Evolutionary conservation across 2,888 invertebrate species (phyloP).

Genomic region (Microchrysa polita): DNA sequence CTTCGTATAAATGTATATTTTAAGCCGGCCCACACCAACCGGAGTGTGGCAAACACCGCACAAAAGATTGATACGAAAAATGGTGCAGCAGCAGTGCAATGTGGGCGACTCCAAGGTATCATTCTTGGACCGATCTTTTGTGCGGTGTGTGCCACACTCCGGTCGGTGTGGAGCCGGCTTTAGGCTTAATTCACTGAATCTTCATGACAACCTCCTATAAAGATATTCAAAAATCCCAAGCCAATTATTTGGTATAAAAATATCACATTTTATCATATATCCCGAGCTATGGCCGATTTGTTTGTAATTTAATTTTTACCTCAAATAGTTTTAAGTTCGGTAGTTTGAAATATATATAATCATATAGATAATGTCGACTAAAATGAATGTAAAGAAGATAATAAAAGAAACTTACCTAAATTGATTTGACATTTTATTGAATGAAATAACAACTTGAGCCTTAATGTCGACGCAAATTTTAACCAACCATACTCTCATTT

Average conservation of each 20-base stretch:
- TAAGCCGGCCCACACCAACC: neutral
- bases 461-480: too few species aligned
- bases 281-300: neutral
- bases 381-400: slow-evolving; percentile 44
- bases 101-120: too few species aligned
- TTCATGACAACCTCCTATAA: neutral
- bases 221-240: neutral
- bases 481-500: too few species aligned
- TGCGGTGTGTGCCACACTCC: too few species aligned
- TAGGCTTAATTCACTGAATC: neutral
- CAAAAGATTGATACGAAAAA: too few species aligned
- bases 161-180: too few species aligned
- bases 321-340: neutral
- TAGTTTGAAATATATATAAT: neutral
- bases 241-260: neutral
- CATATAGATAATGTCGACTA: slow-evolving; percentile 25
- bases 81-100: too few species aligned
- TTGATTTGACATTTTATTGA: neutral
- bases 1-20: too few species aligned
- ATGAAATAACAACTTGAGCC: too few species aligned
- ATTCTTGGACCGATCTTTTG: too few species aligned
- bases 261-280: too few species aligned
- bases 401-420: slow-evolving; percentile 41
- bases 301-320: neutral
- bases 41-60: too few species aligned